Percentiles rank a stretch among this genome's conserved stretches.
Conservation (phyloP, 2,888 invertebrate genomes). For the Salticus scenicus region DNA sequence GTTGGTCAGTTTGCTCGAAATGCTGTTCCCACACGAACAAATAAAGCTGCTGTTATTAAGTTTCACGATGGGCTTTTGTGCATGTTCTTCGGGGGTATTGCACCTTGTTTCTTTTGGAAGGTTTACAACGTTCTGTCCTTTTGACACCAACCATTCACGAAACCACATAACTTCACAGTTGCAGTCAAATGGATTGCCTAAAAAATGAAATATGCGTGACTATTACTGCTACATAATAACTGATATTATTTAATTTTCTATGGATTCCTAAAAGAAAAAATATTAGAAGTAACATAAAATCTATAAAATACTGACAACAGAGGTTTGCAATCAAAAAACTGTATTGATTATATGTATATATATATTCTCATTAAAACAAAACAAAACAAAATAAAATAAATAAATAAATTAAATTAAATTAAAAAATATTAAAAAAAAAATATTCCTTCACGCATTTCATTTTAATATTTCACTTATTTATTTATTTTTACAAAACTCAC, state of each 20-base stretch:
- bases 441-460: no score
- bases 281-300: neutral
- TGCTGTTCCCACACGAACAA: slow-evolving; percentile 22
- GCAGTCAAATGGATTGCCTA: slow-evolving; percentile 91
- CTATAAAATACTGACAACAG: no score
- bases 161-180: slow-evolving; percentile 93
- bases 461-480: no score
- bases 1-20: slow-evolving; percentile 9
- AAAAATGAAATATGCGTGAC: slow-evolving; percentile 1
- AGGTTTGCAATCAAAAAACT: no score
- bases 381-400: no score
- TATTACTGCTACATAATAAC: neutral
- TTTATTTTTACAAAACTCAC: no score
- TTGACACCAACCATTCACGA: slow-evolving; percentile 79
- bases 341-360: no score
- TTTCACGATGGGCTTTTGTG: slow-evolving; percentile 63
- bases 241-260: neutral
- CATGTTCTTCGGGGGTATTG: slow-evolving; percentile 34
- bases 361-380: no score
- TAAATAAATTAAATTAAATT: no score
- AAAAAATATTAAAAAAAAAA: no score
- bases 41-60: slow-evolving; percentile 44
- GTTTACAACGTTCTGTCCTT: slow-evolving; percentile 63
- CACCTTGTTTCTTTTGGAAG: slow-evolving; percentile 70
- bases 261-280: neutral